These are phyloP conservation scores for Elegia similella DNA, from an alignment of 2,888 invertebrate genomes.

Conservation along the genomic window DNA sequence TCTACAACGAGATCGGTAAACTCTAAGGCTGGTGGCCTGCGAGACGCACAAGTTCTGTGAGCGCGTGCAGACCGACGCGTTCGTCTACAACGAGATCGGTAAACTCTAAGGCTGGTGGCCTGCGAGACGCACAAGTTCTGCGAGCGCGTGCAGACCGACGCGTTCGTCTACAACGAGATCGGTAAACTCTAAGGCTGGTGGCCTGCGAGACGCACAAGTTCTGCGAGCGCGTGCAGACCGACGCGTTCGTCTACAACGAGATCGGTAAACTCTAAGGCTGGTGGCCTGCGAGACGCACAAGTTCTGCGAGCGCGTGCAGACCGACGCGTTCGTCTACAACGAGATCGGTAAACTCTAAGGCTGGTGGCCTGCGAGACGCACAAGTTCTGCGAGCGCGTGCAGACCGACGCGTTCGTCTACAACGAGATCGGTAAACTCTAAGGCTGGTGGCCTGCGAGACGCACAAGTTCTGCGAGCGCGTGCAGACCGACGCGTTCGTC, in stretches of 20 bases:
- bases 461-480: slow-evolving; percentile 96
- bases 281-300: no score
- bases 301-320: slow-evolving; percentile 95
- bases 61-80: slow-evolving; percentile 95
- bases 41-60: slow-evolving; percentile 98
- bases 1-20: background rate
- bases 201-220: no score
- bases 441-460: no score
- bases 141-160: slow-evolving; percentile 96
- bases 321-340: slow-evolving; percentile 85
- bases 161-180: slow-evolving; percentile 56
- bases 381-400: slow-evolving; percentile 96
- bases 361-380: no score
- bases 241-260: slow-evolving; percentile 79
- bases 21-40: no score
- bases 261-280: no score
- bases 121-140: slow-evolving; percentile 98
- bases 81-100: background rate
- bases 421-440: background rate
- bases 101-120: no score
- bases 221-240: slow-evolving; percentile 95
- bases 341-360: no score
- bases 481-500: slow-evolving; percentile 91
- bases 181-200: no score
- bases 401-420: slow-evolving; percentile 88